These are phyloP conservation scores for Neoarius graeffei DNA, from an alignment of 2,113 vertebrate species.

Conservation along the genomic window DNA sequence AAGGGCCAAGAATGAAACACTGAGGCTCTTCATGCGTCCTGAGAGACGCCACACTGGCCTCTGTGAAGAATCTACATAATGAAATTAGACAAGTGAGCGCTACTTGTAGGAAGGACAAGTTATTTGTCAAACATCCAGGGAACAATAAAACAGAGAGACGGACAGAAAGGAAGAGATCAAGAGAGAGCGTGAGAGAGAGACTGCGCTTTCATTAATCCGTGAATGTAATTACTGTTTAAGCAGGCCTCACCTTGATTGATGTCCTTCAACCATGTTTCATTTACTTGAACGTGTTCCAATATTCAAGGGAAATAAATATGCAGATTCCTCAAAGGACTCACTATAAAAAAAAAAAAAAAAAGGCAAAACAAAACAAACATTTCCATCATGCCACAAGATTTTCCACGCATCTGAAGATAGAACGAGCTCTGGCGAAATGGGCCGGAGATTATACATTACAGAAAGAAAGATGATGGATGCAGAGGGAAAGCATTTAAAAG, in stretches of 20 bases:
- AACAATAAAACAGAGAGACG: not conserved
- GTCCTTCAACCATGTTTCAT: conserved; percentile 56
- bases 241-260: conserved; percentile 49
- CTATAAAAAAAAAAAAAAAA: conserved; percentile 16
- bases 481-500: conserved; percentile 52
- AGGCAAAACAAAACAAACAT: not conserved
- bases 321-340: conserved; percentile 44
- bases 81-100: conserved; percentile 38
- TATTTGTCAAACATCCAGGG: too few species aligned
- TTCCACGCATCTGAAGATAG: conserved; percentile 37
- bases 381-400: conserved; percentile 30
- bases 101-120: conserved; percentile 18
- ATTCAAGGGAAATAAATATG: conserved; percentile 56
- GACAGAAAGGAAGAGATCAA: not conserved
- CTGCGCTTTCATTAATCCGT: conserved; percentile 54
- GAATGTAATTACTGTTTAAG: conserved; percentile 56
- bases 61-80: conserved; percentile 46
- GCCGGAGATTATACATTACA: conserved; percentile 55
- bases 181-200: conserved; percentile 12
- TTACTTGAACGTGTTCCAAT: conserved; percentile 53
- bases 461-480: conserved; percentile 50
- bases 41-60: conserved; percentile 22
- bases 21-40: conserved; percentile 23
- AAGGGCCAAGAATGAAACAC: conserved; percentile 8
- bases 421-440: conserved; percentile 47